A percentile compares a stretch with the other conserved stretches of the same genome.
phyloP scores from a whole-genome alignment of 2,113 vertebrate species.

The Oncorhynchus nerka region DNA sequence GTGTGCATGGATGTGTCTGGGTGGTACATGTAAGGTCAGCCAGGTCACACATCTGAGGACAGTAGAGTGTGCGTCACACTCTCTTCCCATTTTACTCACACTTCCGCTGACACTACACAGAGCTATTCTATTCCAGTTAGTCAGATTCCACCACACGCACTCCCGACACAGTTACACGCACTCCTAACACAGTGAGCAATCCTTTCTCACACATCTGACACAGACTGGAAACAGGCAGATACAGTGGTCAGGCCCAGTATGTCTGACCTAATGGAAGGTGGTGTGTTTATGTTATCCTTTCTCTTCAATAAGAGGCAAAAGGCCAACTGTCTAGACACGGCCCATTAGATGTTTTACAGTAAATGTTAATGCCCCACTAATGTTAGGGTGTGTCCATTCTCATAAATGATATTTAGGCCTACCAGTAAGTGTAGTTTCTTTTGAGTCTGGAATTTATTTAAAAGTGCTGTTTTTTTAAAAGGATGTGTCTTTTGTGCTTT shows the following conservation, averaged over 20 bases:
- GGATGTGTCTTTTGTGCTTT: not conserved
- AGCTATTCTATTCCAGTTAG: no score
- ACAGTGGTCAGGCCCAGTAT: not conserved
- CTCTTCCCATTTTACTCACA: not conserved
- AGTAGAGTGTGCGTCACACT: no score
- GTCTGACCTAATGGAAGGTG: not conserved
- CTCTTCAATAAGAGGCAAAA: no score
- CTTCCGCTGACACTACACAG: no score
- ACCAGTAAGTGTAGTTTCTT: constrained; percentile 3
- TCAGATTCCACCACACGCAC: not conserved
- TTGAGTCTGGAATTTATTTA: no score
- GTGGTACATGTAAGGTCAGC: not conserved
- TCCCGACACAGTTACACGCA: not conserved
- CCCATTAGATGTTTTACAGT: constrained; percentile 25
- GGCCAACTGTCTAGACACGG: constrained; percentile 23
- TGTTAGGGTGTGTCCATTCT: constrained; percentile 9
- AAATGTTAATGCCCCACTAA: not conserved
- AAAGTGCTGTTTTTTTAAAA: no score
- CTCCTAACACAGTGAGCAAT: constrained; percentile 10
- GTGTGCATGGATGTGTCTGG: no score
- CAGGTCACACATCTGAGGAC: not conserved
- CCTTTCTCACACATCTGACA: constrained; percentile 6
- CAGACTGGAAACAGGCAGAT: not conserved
- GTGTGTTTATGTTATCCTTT: not conserved
- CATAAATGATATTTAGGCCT: constrained; percentile 14